A percentile compares a stretch with the other conserved stretches of the same genome.
These are phyloP conservation scores for Aphelenchoides besseyi DNA, from an alignment of 1,140 invertebrate species.

Conservation along the genomic window DNA sequence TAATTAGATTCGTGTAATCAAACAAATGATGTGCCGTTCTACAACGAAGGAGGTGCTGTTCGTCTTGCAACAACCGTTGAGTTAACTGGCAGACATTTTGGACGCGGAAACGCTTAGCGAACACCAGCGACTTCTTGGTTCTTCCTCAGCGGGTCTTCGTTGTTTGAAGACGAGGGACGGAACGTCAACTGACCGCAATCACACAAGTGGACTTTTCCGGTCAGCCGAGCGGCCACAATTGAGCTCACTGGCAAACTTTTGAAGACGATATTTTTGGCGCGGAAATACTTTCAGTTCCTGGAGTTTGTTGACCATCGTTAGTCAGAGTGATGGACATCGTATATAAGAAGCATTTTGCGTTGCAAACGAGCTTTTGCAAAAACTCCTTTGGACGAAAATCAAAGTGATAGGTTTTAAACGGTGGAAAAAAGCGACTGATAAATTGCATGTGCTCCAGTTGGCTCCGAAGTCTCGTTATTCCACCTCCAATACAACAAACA, in stretches of 20 bases:
- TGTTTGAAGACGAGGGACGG: not conserved
- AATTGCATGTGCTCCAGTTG: too few relatives aligned
- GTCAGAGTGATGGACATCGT: too few relatives aligned
- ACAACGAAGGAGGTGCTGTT: not conserved
- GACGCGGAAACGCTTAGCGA: not conserved
- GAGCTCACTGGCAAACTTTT: conserved; percentile 1
- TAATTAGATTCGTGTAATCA: not conserved
- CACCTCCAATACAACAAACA: not conserved
- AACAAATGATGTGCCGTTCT: not conserved
- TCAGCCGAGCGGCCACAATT: not conserved
- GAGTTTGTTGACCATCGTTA: too few relatives aligned
- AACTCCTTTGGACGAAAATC: too few relatives aligned
- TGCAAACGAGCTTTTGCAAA: too few relatives aligned
- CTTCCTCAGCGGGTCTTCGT: not conserved
- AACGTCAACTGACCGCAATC: not conserved
- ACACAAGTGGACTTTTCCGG: not conserved
- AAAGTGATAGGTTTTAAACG: too few relatives aligned
- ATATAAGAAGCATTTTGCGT: too few relatives aligned
- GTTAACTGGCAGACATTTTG: not conserved
- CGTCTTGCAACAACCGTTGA: not conserved
- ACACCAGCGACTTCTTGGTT: not conserved
- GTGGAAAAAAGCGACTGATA: too few relatives aligned
- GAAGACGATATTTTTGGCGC: not conserved
- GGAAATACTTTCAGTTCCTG: not conserved
- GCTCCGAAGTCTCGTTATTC: too few relatives aligned